These are phyloP conservation scores for Diploscapter pachys DNA, from an alignment of 1,140 invertebrate species.

Conservation along the genomic window DNA sequence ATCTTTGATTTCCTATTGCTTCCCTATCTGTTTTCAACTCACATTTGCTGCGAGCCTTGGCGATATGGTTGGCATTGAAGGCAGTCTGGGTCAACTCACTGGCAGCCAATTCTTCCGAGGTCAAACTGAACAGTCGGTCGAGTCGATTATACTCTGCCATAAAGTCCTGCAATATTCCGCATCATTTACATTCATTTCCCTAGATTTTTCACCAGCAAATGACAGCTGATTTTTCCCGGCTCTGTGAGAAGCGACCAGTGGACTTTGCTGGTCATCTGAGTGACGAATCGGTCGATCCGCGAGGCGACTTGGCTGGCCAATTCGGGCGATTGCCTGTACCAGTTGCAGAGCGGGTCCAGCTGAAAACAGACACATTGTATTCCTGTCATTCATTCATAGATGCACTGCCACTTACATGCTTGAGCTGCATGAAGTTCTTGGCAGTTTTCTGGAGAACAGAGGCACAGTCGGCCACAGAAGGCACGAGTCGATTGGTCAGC, in stretches of 20 bases:
- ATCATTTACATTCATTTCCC: background rate
- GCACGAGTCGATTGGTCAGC: slow-evolving; percentile 27
- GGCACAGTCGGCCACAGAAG: slow-evolving; percentile 25
- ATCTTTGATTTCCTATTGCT: background rate
- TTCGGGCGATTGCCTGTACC: slow-evolving; percentile 24
- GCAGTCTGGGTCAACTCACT: slow-evolving; percentile 44
- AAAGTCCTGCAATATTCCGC: slow-evolving; percentile 31
- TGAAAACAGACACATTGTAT: background rate
- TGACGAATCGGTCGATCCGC: slow-evolving; percentile 15
- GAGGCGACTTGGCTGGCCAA: slow-evolving; percentile 18
- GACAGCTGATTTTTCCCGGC: slow-evolving; percentile 47
- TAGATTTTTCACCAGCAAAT: slow-evolving; percentile 41
- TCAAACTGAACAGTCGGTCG: slow-evolving; percentile 37
- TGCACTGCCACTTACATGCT: slow-evolving; percentile 4
- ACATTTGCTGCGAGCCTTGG: slow-evolving; percentile 48
- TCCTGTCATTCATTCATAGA: no score
- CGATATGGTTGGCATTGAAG: slow-evolving; percentile 49
- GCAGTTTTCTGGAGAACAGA: slow-evolving; percentile 18
- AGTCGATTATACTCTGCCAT: slow-evolving; percentile 48
- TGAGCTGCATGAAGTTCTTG: slow-evolving; percentile 12
- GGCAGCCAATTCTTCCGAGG: slow-evolving; percentile 38
- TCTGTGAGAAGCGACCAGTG: slow-evolving; percentile 50
- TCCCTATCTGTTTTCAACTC: slow-evolving; percentile 20
- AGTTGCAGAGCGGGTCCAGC: slow-evolving; percentile 32
- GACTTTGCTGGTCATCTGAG: slow-evolving; percentile 22